Percentiles rank a stretch among this genome's conserved stretches.
Conservation (phyloP, 1,140 invertebrate species). For the Penaeus chinensis region DNA sequence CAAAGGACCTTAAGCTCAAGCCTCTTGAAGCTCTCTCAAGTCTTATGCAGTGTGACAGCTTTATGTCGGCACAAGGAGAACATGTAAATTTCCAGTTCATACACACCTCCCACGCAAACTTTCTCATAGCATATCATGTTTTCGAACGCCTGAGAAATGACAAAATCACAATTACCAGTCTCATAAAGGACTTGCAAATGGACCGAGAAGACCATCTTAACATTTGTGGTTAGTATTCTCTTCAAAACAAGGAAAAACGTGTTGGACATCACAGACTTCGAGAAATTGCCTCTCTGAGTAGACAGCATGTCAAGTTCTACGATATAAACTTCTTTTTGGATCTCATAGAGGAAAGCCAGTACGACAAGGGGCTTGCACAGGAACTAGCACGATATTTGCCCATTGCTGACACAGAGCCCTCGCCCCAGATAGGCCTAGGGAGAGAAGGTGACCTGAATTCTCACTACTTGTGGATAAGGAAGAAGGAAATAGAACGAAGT, state of each 20-base stretch:
- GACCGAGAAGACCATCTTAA: constrained; percentile 2
- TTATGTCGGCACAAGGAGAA: constrained; percentile 18
- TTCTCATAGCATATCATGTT: constrained; percentile 22
- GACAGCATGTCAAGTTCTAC: constrained; percentile 9
- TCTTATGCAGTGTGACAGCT: constrained; percentile 33
- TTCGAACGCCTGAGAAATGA: not conserved
- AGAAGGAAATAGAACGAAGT: constrained; percentile 26
- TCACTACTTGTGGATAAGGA: constrained; percentile 7
- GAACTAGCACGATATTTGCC: constrained; percentile 11
- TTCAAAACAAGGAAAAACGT: not conserved
- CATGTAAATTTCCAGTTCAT: constrained; percentile 24
- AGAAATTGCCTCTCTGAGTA: constrained; percentile 5
- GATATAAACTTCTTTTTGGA: constrained; percentile 30
- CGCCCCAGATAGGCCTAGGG: not conserved
- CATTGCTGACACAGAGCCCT: not conserved
- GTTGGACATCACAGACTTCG: not conserved
- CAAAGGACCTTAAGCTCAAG: not conserved
- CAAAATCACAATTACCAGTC: not conserved
- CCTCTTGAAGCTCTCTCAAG: constrained; percentile 27
- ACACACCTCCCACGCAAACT: constrained; percentile 30
- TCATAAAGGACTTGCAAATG: not conserved
- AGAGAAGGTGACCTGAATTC: not conserved
- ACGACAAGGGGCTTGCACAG: not conserved
- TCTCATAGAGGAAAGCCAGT: constrained; percentile 29
- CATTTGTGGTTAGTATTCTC: constrained; percentile 10